phyloP scores from a whole-genome alignment of 2,113 vertebrate genomes.

The Cyphomyrus plagiostoma region DNA sequence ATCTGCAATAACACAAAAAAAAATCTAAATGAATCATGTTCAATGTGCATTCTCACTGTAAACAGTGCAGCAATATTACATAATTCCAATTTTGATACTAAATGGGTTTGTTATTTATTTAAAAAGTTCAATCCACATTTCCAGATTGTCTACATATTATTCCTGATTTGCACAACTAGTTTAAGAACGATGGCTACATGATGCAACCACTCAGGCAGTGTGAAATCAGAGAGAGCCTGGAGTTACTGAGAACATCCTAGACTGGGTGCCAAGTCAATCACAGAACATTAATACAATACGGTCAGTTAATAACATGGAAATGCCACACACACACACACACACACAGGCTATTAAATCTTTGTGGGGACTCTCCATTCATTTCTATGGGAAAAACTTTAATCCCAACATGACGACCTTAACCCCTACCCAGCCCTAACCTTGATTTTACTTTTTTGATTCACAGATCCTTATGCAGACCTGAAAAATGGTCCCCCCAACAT shows the following conservation, averaged over 20 bases:
- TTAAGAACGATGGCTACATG: neutral
- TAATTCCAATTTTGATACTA: neutral
- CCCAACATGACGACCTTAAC: no score
- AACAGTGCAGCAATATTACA: neutral
- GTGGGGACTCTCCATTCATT: no score
- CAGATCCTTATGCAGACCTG: no score
- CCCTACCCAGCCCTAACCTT: no score
- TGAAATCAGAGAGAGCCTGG: neutral
- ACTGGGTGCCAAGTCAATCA: neutral
- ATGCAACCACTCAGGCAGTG: neutral
- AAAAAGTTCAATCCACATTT: neutral
- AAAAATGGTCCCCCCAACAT: no score
- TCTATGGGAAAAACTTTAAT: no score
- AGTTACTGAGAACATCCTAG: neutral
- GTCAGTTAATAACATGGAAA: neutral
- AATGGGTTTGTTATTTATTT: neutral
- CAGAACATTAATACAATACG: no score
- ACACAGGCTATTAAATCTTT: no score
- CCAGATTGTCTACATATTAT: neutral
- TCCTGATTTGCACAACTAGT: neutral
- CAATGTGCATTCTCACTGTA: neutral
- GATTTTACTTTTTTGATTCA: no score
- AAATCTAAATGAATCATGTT: neutral
- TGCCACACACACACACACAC: neutral
- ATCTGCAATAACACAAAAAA: neutral